Conservation (phyloP, 2,888 invertebrate genomes). For the Spisula solida region DNA sequence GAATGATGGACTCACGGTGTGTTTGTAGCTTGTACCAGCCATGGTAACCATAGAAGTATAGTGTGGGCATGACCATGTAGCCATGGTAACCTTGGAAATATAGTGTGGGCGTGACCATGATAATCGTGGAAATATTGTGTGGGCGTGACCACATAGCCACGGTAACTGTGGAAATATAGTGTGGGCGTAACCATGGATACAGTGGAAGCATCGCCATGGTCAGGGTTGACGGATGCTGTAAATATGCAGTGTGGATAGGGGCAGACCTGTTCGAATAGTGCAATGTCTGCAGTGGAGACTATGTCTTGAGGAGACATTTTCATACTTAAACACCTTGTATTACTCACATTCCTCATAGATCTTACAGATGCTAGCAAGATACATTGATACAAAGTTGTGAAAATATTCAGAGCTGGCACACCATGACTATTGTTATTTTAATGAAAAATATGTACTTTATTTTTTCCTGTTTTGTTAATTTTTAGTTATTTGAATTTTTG, state of each 20-base stretch:
- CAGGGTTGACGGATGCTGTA: background rate
- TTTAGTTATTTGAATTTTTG: background rate
- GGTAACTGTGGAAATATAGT: no score
- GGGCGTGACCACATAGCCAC: no score
- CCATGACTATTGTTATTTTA: background rate
- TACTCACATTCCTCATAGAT: background rate
- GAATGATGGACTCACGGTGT: slow-evolving; percentile 24
- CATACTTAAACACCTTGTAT: background rate
- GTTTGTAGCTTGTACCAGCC: background rate
- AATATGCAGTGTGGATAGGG: background rate
- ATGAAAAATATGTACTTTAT: background rate
- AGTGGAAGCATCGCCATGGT: no score
- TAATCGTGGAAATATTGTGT: no score
- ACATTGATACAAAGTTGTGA: background rate
- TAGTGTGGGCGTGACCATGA: background rate
- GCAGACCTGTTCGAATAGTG: background rate
- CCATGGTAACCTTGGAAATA: no score
- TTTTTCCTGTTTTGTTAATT: slow-evolving; percentile 3
- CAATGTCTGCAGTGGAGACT: no score
- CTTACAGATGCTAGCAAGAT: background rate
- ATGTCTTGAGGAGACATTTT: background rate
- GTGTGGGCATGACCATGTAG: no score
- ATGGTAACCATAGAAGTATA: background rate
- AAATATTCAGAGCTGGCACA: background rate
- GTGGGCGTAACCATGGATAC: no score